Base-by-base conservation (phyloP, 2,113 vertebrate species). In the Plectropomus leopardus region DNA sequence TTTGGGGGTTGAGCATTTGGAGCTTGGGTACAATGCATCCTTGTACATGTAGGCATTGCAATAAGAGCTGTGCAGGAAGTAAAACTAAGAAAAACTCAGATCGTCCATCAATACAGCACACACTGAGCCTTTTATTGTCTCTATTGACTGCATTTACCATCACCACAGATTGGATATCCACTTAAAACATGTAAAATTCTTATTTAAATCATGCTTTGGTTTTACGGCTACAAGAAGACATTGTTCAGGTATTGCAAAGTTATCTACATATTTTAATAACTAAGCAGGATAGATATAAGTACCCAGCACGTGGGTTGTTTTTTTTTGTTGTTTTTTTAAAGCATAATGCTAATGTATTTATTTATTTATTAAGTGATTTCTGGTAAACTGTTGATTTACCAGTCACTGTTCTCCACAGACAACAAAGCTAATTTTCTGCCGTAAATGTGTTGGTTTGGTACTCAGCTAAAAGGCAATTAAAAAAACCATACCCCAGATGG, bases 401-500 rank as follows among this genome's bases (percentile, higher is more conserved):
- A 1, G n/a, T 42, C 5, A 1, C 32, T 24, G 21, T 26, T 32
- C 21, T 65, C 60, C 34, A 45, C 0, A 0, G 19, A 26, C 14
- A 51, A 8, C 19, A 23, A 21, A 50, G 34, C 61, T 57, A 7
- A 51, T 85, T 44, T 72, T 3, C 0, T 63, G 8, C 11, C 16
- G 28, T 5, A 3, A 54, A 58, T 28, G 26, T 54, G 47, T 64
- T 70, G 40, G 24, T 44, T 48, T 67, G 70, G 10, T n/a, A 55
- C 50, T 65, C 30, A 51, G 80, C 55, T 72, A 40, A 76, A 69
- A 72, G 71, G 58, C 58, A 36, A 57, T 74, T 68, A 85, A 87
- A 8, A 23, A 30, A 23, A 57, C 36, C 45, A 0, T 72, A 16
- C 64, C 23, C 30, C 24, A 1, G 40, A 50, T 44, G 61, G 19